phyloP scores from a whole-genome alignment of 2,888 invertebrate genomes.

The Galeruca laticollis region DNA sequence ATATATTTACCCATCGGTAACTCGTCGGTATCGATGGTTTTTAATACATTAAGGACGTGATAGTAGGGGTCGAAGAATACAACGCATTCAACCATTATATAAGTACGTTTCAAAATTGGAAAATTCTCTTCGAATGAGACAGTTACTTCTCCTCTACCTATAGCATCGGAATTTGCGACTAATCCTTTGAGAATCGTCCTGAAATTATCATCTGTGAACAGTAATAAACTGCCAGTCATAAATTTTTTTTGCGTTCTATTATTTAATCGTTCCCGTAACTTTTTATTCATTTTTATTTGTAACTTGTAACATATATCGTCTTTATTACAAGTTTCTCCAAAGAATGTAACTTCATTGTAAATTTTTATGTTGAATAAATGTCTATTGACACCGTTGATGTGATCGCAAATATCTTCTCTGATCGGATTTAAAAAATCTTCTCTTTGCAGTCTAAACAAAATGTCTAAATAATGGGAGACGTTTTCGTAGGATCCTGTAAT shows the following conservation, averaged over 20 bases:
- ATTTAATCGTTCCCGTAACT: background rate
- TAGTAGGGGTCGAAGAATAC: conserved; percentile 87
- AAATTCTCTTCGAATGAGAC: conserved; percentile 58
- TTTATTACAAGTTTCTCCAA: background rate
- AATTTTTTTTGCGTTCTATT: conserved; percentile 12
- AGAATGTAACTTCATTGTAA: conserved; percentile 40
- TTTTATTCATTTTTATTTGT: conserved; percentile 17
- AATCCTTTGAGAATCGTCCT: conserved; percentile 10
- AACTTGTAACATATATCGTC: conserved; percentile 21
- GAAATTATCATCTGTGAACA: conserved; percentile 22
- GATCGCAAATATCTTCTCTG: conserved; percentile 71
- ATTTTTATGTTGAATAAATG: conserved; percentile 47
- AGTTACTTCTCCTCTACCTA: conserved; percentile 68
- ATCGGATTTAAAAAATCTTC: conserved; percentile 85
- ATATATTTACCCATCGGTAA: conserved; percentile 81
- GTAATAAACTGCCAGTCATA: conserved; percentile 19
- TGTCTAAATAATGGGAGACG: conserved; percentile 80
- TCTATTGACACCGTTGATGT: conserved; percentile 40
- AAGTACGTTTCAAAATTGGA: conserved; percentile 21
- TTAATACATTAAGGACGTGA: conserved; percentile 78
- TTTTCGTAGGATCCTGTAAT: conserved; percentile 73
- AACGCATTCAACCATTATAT: conserved; percentile 78
- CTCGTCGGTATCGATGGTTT: conserved; percentile 69
- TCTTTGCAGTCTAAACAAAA: conserved; percentile 81
- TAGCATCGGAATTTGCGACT: background rate